Conservation (phyloP, 2,888 invertebrate genomes). For the Drosophila anomalipes region DNA sequence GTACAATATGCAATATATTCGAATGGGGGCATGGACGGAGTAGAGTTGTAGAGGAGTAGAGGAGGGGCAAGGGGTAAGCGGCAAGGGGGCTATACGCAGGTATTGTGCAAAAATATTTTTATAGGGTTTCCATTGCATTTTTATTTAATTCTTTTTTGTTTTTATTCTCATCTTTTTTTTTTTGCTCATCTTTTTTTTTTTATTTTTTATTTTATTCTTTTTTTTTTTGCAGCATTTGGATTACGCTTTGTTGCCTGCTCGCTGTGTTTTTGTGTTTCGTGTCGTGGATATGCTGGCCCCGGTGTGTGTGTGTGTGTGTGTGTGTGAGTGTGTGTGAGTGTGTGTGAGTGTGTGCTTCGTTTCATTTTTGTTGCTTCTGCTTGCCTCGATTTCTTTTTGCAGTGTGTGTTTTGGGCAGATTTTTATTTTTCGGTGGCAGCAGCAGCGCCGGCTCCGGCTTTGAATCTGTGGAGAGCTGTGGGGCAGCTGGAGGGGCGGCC, state of each 20-base stretch:
- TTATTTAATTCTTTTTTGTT: slow-evolving; percentile 51
- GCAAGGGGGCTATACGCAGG: slow-evolving; percentile 40
- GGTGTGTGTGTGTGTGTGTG: slow-evolving; percentile 28
- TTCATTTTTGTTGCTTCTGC: slow-evolving; percentile 37
- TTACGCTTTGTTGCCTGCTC: slow-evolving; percentile 73
- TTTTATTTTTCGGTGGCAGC: slow-evolving; percentile 78
- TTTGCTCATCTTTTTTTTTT: slow-evolving; percentile 20
- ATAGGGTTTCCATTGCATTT: slow-evolving; percentile 80
- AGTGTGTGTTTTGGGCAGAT: slow-evolving; percentile 76
- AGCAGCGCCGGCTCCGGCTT: slow-evolving; percentile 40
- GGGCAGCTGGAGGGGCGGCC: slow-evolving; percentile 20
- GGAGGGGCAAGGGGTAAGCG: not conserved
- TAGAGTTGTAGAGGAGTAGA: not conserved
- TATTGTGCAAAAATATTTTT: slow-evolving; percentile 66
- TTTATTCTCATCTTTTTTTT: slow-evolving; percentile 36
- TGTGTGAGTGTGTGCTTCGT: slow-evolving; percentile 27
- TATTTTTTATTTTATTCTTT: slow-evolving; percentile 32
- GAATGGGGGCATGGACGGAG: slow-evolving; percentile 1
- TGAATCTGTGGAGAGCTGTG: slow-evolving; percentile 26
- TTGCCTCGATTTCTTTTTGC: slow-evolving; percentile 60
- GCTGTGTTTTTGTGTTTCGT: slow-evolving; percentile 32
- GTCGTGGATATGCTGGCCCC: slow-evolving; percentile 20
- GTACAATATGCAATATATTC: slow-evolving; percentile 17
- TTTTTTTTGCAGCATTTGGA: slow-evolving; percentile 70
- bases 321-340: slow-evolving; percentile 31